phyloP scores from a whole-genome alignment of 2,113 vertebrate genomes.

The Arenaria interpres region DNA sequence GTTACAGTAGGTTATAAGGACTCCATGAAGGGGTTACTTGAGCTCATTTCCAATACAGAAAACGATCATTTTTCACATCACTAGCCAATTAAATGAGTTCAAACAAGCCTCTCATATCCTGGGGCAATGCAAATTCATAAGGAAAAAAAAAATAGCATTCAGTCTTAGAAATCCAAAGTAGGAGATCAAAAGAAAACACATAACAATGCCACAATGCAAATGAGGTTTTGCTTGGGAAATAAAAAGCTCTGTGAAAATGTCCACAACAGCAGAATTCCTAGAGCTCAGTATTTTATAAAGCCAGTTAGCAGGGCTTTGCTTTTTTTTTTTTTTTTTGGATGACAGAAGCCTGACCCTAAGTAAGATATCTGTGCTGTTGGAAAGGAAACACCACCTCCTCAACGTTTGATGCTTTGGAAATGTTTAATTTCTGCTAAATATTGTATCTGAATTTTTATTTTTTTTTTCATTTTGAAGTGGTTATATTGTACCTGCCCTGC shows the following conservation, averaged over 20 bases:
- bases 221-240: neutral
- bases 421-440: neutral
- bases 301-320: neutral
- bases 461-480: neutral
- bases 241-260: slow-evolving; percentile 8
- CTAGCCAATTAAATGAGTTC: slow-evolving; percentile 46
- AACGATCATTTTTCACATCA: slow-evolving; percentile 24
- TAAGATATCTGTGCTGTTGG: neutral
- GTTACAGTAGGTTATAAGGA: neutral
- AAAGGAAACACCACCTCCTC: neutral
- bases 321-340: neutral
- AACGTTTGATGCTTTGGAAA: neutral
- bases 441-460: too few species aligned
- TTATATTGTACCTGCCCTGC: neutral
- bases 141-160: neutral
- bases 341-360: neutral
- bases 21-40: neutral
- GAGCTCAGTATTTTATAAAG: neutral
- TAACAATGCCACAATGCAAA: slow-evolving; percentile 21
- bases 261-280: slow-evolving; percentile 46
- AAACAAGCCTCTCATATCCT: slow-evolving; percentile 27
- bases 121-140: slow-evolving; percentile 38
- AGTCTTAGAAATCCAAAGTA: slow-evolving; percentile 14
- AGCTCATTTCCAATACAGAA: neutral
- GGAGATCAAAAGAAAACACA: slow-evolving; percentile 48